Evolutionary conservation across 2,113 vertebrate species (phyloP).

Genomic region (Hepsetus odoe): DNA sequence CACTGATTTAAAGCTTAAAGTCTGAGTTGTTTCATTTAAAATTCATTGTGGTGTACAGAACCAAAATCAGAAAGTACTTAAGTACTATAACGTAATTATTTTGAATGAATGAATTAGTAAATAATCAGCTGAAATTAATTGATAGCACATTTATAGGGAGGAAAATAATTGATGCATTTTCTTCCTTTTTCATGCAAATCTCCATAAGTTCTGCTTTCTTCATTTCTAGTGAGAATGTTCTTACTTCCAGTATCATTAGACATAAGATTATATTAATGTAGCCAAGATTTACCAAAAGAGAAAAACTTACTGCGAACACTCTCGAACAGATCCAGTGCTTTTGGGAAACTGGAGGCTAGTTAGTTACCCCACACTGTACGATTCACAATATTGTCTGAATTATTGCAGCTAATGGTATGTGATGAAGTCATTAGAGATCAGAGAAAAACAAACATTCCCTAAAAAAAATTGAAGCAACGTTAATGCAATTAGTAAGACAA

Average conservation of each 20-base stretch:
- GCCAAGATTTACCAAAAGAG: background rate
- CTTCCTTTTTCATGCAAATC: background rate
- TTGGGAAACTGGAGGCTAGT: background rate
- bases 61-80: too few relatives aligned
- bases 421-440: slow-evolving; percentile 1
- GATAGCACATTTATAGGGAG: too few relatives aligned
- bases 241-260: background rate
- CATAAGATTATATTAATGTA: background rate
- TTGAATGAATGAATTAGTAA: too few relatives aligned
- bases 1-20: too few relatives aligned
- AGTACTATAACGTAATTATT: too few relatives aligned
- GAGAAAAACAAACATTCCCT: background rate
- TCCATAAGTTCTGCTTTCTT: background rate
- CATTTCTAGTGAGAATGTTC: background rate
- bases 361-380: background rate
- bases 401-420: slow-evolving; percentile 7
- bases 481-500: background rate
- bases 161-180: background rate
- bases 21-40: too few relatives aligned
- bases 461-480: background rate
- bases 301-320: background rate
- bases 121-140: too few relatives aligned
- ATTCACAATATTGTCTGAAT: background rate
- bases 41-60: too few relatives aligned
- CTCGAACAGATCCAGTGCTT: background rate